These are phyloP conservation scores for Anas georgica DNA, from an alignment of 2,797 vertebrate species.

Conservation along the genomic window DNA sequence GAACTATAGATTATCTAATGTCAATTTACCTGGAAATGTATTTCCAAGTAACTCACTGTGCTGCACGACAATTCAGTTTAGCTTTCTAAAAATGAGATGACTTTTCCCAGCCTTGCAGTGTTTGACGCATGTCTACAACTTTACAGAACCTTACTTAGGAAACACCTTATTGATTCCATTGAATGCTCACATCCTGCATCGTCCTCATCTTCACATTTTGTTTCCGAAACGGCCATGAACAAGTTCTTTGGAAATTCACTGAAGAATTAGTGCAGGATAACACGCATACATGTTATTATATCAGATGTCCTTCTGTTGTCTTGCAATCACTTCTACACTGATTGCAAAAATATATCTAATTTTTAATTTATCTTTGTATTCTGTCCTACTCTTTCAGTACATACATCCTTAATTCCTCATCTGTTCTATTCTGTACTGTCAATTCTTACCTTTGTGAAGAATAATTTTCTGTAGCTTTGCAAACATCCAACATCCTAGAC, in stretches of 20 bases:
- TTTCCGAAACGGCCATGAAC: not conserved
- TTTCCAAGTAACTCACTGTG: not conserved
- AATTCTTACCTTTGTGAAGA: not conserved
- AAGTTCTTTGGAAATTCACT: not conserved
- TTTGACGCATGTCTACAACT: not conserved
- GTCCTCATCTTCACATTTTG: not conserved
- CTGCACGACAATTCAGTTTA: not conserved
- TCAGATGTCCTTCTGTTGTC: not conserved
- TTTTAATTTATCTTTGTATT: not conserved
- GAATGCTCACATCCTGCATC: not conserved
- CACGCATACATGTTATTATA: not conserved
- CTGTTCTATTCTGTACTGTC: not conserved
- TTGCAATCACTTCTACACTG: not conserved
- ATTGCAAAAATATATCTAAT: not conserved
- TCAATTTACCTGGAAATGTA: conserved; percentile 11
- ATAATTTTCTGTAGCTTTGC: not conserved
- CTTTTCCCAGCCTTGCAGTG: not conserved
- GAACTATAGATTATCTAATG: not conserved
- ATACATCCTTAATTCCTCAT: not conserved
- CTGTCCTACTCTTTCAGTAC: not conserved
- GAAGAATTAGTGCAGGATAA: not conserved
- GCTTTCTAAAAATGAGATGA: not conserved
- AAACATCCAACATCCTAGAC: not conserved
- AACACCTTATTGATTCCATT: not conserved
- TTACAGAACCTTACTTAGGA: not conserved